Evolutionary conservation across 2,797 vertebrate genomes (phyloP).

Genomic region (Hyperoplus immaculatus): DNA sequence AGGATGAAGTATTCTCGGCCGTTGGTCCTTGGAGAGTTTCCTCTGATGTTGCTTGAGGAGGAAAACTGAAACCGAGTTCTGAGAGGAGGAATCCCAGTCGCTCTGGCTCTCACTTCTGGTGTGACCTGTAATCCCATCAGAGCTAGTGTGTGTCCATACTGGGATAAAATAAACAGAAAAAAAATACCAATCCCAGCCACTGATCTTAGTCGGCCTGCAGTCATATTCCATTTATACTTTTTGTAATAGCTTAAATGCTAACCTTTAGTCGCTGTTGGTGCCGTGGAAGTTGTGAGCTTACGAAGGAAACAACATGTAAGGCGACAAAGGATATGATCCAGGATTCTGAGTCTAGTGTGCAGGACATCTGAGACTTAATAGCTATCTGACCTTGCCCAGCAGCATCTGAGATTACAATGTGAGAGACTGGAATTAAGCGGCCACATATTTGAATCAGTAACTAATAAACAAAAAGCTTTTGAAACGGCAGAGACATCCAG

Average conservation of each 20-base stretch:
- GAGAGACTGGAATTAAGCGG: not conserved
- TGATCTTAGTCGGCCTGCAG: not conserved
- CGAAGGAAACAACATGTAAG: not conserved
- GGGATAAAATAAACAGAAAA: slow-evolving; percentile 77
- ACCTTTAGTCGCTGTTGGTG: not conserved
- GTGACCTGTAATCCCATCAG: slow-evolving; percentile 82
- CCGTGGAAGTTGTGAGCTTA: not conserved
- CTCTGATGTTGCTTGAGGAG: slow-evolving; percentile 62
- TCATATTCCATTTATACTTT: slow-evolving; percentile 15
- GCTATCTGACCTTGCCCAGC: not conserved
- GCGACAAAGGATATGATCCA: not conserved
- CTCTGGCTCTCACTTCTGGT: slow-evolving; percentile 78
- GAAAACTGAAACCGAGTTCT: slow-evolving; percentile 74
- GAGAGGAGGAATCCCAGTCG: slow-evolving; percentile 66
- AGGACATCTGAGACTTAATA: not conserved
- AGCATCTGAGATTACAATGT: not conserved
- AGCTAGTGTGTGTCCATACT: slow-evolving; percentile 71
- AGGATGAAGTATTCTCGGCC: slow-evolving; percentile 47
- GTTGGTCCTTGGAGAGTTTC: slow-evolving; percentile 63
- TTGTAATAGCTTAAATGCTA: not conserved
- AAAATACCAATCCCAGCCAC: slow-evolving; percentile 56
- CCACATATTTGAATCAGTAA: slow-evolving; percentile 21
- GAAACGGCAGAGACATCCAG: slow-evolving; percentile 24
- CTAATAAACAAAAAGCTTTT: slow-evolving; percentile 35
- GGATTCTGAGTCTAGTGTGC: not conserved